Base-by-base conservation (phyloP, 2,888 invertebrate genomes). In the Trichogramma dendrolimi region DNA sequence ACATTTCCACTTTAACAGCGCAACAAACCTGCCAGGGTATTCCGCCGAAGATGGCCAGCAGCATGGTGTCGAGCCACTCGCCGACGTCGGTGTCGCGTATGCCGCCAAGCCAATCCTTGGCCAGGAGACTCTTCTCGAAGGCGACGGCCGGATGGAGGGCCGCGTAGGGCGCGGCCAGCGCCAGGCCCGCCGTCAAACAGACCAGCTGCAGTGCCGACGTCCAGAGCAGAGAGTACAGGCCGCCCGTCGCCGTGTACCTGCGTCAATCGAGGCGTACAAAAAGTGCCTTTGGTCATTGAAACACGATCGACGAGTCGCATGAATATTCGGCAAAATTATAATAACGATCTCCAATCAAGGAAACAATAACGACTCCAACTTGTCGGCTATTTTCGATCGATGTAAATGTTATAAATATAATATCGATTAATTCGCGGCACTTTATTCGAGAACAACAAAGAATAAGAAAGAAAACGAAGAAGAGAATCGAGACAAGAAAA, bases 121-220 rank as follows among this genome's bases (percentile, higher is more conserved):
- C 69, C 5, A 78, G 75, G 50, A 77, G 61, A 63, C 73, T 73
- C 63, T 71, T 73, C 56, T 76, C 74, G 53, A 75, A 69, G 6
- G 75, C 74, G 1, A 85, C 85, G 6, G 84, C 83, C n/a, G 82
- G 81, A 72, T 86, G 81, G 4, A 81, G 73, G 68, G 84, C 75
- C 4, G 86, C 85, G 72, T 86, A 87, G 48, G 87, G 87, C 51
- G 86, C 83, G 64, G 86, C 84, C 56, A 87, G 80, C 69, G 86
- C 87, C 80, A 89, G 75, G 55, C 88, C 88, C 61, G 87, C 73
- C 70, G 86, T 82, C 66, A 88, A 87, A 75, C 85, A 87, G 69
- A 84, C 82, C 49, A 88, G 80, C 73, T 88, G 87, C 61, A 87
- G 81, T 60, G 86, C 87, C 72, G 88, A 87, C n/a, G 88, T 88